Base-by-base conservation (phyloP, 2,113 vertebrate genomes). In the Oryctolagus cuniculus region DNA sequence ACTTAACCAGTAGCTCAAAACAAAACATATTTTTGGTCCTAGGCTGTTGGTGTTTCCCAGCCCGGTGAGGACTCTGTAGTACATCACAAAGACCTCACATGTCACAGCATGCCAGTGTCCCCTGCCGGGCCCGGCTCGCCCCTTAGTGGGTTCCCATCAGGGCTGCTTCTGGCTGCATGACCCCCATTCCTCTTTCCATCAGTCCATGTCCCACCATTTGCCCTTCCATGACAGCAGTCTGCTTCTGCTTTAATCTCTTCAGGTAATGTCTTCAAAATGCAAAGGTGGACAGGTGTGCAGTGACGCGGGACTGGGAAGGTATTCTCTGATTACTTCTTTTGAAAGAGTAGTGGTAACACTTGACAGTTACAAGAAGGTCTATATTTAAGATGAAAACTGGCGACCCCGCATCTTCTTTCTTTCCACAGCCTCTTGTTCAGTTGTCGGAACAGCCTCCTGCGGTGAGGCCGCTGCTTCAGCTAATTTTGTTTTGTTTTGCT, bases 41-140 rank as follows among this genome's bases (percentile, higher is more conserved):
- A 29, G 91, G 36, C 44, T 89, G 4, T 31, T 83, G 74, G 31
- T 87, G 49, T 74, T 95, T 73, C 53, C 78, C 21, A 90, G 74
- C 67, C 63, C 8, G 24, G 15, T 90, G 44, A 93, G 51, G 80
- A 85, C 69, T 64, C 53, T 87, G 3, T 4, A 9, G 58, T 93
- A 31, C 95, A 96, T 97, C 95, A 96, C 86, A 95, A 92, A 96
- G 96, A 92, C 92, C 53, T 94, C 63, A 36, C 88, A 73, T 83
- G 96, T 95, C 95, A 97, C 90, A 97, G 36, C 88, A 67, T 73
- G 80, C 66, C 53, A 81, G n/a, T 34, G 53, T 55, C 86, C 27
- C 27, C 81, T 72, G 55, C 63, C 72, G 44, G 25, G 74, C 70
- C 84, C 53, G 19, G 25, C 85, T 91, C 29, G 8, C 25, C 74